Evolutionary conservation across 2,888 invertebrate genomes (phyloP), one percentile per base, ranked within the genome.

Genomic region (Chloroclystis v-ata): DNA sequence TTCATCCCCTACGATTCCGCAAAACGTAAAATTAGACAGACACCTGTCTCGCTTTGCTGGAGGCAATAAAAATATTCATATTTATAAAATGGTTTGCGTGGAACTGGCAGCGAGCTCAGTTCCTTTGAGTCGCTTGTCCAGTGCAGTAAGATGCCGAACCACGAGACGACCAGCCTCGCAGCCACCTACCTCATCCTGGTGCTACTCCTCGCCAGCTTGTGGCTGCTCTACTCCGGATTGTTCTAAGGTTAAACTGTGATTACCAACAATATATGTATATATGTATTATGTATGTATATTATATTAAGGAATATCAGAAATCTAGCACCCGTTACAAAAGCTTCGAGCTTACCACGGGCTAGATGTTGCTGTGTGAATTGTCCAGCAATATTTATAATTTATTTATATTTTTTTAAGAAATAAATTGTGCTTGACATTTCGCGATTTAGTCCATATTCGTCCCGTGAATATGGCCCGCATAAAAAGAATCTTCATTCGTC

Each of bases 111-210:
- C 50, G 61, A 58, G 52, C 81, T 26, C 35, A 83, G 83, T 83
- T 73, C 72, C 69, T 72, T 72, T 72, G 74, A 77, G 66, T 64
- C 60, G 56, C 61, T 78, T 74, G 82, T 76, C 76, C 79, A 73
- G 82, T 74, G 72, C 68, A 67, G 73, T 62, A 71, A 66, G 65
- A 88, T 89, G 89, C 84, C 89, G 45, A 74, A 89, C 76, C 83
- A 86, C 72, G 93, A 93, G 84, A 90, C 92, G 50, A 89, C 89
- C 54, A 93, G 89, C 75, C 89, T 93, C 56, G 83, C 92, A 66
- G 91, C 92, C 69, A 93, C 93, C 59, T 93, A 93, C 70, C 77
- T 91, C 63, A 93, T 93, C 72, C 78, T 93, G 72, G 89, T 92
- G 62, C 80, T 91, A 32, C 84, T 93, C 29, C 82, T 93, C 44